Base-by-base conservation (phyloP, 1,140 invertebrate species). In the Pseudomyrmex pallidus region DNA sequence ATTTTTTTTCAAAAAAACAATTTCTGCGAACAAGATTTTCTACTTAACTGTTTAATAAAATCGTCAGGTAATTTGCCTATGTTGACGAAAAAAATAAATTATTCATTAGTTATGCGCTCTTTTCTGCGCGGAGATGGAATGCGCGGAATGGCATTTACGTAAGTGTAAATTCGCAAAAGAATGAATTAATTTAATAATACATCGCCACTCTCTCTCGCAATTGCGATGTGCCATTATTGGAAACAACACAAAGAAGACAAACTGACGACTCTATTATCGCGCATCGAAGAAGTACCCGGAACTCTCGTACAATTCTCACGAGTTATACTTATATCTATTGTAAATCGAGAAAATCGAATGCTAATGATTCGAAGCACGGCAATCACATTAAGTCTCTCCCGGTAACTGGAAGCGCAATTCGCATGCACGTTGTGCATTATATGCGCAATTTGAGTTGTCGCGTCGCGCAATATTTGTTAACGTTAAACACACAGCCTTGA, bases 251-350 rank as follows among this genome's bases (percentile, higher is more conserved):
- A 66, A 35, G 67, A 61, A 59, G 10, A 20, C 61, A 48, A 82
- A 64, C 22, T 63, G 78, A 82, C 15, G 22, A 56, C 8, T 82
- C 61, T 52, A 74, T 82, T 74, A 64, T 3, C 48, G 12, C 48
- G 12, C 54, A 35, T 35, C 35, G 54, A 61, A 80, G 76, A 61
- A 70, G 54, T 25, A 80, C 10, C 76, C 76, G 76, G 76, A 80
- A 70, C 76, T 78, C 52, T n/a, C 48, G 25, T 72, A 46, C 20
- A 50, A 66, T 17, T 10, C 22, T 10, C 35, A 12, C 25, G 17
- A 17, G 8, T 59, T n/a, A 17, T 46, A 44, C 62, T 25, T 25
- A 48, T n/a, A 44, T 48, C 59, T 17, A 80, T 72, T 48, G 25
- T 50, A 25, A 72, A 78, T 59, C 52, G 52, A n/a, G n/a, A 52